Conservation (phyloP, 2,113 vertebrate species). For the Bolborhynchus lineola region DNA sequence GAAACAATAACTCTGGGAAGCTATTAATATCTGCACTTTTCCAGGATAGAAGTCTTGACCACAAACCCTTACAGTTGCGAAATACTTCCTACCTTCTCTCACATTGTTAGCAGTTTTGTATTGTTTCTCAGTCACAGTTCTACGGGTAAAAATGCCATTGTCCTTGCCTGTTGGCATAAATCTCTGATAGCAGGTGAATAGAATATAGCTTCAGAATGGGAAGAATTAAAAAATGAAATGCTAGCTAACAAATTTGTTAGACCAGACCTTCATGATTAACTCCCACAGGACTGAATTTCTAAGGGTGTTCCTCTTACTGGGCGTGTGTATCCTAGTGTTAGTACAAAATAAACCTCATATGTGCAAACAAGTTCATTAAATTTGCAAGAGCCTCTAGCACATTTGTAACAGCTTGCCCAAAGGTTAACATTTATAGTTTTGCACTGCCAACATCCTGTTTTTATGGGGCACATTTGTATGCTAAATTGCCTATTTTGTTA, state of each 20-base stretch:
- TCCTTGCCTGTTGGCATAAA: background rate
- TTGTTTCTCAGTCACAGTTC: background rate
- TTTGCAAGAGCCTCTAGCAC: constrained; percentile 68
- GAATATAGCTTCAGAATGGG: background rate
- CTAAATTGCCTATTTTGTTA: constrained; percentile 80
- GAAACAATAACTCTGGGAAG: background rate
- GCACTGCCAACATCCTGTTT: constrained; percentile 72
- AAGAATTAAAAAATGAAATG: background rate
- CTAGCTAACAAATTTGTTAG: background rate
- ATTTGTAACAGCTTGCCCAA: constrained; percentile 77
- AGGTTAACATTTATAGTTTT: constrained; percentile 79
- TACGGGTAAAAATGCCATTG: background rate
- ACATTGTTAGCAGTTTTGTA: background rate
- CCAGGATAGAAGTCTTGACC: background rate
- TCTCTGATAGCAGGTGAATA: background rate
- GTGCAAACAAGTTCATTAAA: constrained; percentile 78
- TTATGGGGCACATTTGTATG: constrained; percentile 79
- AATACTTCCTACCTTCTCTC: background rate
- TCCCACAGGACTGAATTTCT: background rate
- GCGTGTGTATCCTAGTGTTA: constrained; percentile 4
- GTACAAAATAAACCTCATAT: constrained; percentile 39
- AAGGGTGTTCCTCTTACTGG: background rate
- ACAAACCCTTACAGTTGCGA: background rate
- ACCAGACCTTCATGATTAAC: background rate
- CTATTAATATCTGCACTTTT: background rate